Evolutionary conservation across 2,113 vertebrate genomes (phyloP).

Genomic region (Xenus cinereus): DNA sequence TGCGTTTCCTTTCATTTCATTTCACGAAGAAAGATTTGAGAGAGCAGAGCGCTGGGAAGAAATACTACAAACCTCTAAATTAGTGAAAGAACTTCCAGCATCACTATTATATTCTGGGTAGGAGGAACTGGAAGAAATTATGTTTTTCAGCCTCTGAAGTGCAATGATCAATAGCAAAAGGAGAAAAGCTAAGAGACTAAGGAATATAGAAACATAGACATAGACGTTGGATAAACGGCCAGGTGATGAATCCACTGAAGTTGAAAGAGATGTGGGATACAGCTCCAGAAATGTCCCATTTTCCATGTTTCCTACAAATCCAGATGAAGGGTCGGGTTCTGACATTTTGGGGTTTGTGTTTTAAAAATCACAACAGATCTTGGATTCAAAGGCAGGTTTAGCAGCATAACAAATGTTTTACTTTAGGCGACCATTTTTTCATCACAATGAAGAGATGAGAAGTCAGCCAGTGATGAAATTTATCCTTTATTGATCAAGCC

Average conservation of each 20-base stretch:
- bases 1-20: not conserved
- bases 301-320: slow-evolving; percentile 70
- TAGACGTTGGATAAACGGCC: slow-evolving; percentile 85
- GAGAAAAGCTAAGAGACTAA: slow-evolving; percentile 91
- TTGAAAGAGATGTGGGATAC: slow-evolving; percentile 85
- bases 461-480: not conserved
- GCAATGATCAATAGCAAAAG: slow-evolving; percentile 90
- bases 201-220: slow-evolving; percentile 94
- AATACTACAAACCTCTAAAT: slow-evolving; percentile 96
- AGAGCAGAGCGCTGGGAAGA: slow-evolving; percentile 90
- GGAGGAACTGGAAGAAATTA: slow-evolving; percentile 92
- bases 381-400: slow-evolving; percentile 18
- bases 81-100: slow-evolving; percentile 93
- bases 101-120: slow-evolving; percentile 90
- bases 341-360: slow-evolving; percentile 66
- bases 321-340: slow-evolving; percentile 62
- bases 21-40: slow-evolving; percentile 88
- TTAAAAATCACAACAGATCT: slow-evolving; percentile 9
- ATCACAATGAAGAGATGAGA: not conserved
- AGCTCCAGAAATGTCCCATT: slow-evolving; percentile 88
- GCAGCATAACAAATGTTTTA: not conserved
- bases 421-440: not conserved
- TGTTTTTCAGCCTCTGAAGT: slow-evolving; percentile 95
- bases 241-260: slow-evolving; percentile 80
- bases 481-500: not conserved